A percentile compares a stretch with the other conserved stretches of the same genome.
phyloP scores from a whole-genome alignment of 2,113 vertebrate genomes.

The Leucoraja erinaceus region DNA sequence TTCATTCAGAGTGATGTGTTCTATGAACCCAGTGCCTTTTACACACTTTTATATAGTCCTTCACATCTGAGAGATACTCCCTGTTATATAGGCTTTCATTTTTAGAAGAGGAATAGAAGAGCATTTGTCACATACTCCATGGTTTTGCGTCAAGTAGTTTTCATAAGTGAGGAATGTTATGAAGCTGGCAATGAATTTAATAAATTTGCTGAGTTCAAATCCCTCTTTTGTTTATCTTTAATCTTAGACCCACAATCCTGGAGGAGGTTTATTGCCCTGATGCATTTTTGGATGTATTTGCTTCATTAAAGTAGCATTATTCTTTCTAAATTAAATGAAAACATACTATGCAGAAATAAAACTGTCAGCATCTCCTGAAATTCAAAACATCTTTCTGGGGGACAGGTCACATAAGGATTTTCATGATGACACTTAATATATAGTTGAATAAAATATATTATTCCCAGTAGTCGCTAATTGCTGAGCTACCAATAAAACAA shows the following conservation, averaged over 20 bases:
- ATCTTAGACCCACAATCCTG: neutral
- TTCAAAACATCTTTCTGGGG: neutral
- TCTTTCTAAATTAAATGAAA: slow-evolving; percentile 1
- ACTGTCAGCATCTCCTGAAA: neutral
- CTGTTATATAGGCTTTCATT: neutral
- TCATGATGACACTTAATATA: neutral
- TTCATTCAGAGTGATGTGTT: neutral
- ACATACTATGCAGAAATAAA: neutral
- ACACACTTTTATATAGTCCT: too few species aligned
- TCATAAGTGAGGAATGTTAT: slow-evolving; percentile 6
- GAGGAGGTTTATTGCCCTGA: neutral
- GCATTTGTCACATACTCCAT: neutral
- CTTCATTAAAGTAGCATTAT: slow-evolving; percentile 6
- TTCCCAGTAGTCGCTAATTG: neutral
- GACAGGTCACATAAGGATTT: too few species aligned
- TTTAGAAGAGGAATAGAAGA: neutral
- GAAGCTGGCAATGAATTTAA: slow-evolving; percentile 14
- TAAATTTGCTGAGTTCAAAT: slow-evolving; percentile 27
- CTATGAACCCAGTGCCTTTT: neutral
- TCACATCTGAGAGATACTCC: neutral
- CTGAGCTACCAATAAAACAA: neutral
- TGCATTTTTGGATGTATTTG: neutral
- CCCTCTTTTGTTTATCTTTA: slow-evolving; percentile 21
- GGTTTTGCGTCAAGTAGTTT: neutral
- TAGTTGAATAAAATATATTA: neutral